Conservation (phyloP, 92 coral and sea anemone genomes). For the Blastomussa wellsi region DNA sequence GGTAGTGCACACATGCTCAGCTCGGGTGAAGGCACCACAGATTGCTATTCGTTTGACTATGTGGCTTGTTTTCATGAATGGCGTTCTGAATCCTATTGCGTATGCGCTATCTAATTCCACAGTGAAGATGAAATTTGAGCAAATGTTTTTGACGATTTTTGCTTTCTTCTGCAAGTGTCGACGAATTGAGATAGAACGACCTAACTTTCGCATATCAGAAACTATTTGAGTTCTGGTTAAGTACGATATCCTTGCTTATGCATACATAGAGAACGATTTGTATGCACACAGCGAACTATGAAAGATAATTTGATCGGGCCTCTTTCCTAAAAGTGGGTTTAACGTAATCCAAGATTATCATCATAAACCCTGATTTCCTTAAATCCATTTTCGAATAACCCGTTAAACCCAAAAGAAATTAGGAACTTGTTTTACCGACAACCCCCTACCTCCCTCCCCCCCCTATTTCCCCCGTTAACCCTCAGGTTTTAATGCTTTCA, state of each 20-base stretch:
- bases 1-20: slow-evolving; percentile 81
- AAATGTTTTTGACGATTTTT: slow-evolving; percentile 41
- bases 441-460: too few relatives aligned
- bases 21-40: slow-evolving; percentile 49
- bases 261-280: neutral
- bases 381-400: too few relatives aligned
- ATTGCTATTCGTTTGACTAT: slow-evolving; percentile 67
- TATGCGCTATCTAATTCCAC: slow-evolving; percentile 79
- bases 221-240: neutral
- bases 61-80: slow-evolving; percentile 92
- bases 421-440: too few relatives aligned
- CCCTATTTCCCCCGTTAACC: too few relatives aligned
- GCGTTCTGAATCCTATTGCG: slow-evolving; percentile 78
- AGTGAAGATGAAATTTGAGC: slow-evolving; percentile 60
- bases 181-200: neutral
- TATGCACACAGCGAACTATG: too few relatives aligned
- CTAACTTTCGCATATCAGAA: neutral
- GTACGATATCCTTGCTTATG: neutral
- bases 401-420: too few relatives aligned
- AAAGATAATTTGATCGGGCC: too few relatives aligned
- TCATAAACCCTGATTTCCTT: too few relatives aligned
- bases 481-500: too few relatives aligned
- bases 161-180: slow-evolving; percentile 37
- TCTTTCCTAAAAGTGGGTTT: too few relatives aligned
- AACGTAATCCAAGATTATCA: too few relatives aligned